Evolutionary conservation across 2,888 invertebrate species (phyloP).

Genomic region (Epirrhoe alternata): DNA sequence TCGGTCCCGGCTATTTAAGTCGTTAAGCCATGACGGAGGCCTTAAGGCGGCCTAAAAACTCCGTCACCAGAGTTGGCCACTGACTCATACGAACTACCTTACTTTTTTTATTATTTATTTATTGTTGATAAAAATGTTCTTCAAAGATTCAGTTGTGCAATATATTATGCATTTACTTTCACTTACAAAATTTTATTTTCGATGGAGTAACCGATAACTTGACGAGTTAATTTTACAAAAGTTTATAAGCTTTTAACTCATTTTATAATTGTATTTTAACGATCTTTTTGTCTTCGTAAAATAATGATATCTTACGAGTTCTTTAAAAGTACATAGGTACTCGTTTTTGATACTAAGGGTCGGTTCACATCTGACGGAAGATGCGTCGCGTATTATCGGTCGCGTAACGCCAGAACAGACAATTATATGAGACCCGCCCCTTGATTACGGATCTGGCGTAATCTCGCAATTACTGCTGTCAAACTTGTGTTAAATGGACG

Average conservation of each 20-base stretch:
- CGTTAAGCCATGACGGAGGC: too few species aligned
- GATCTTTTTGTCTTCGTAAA: neutral
- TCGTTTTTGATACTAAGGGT: neutral
- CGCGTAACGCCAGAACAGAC: too few species aligned
- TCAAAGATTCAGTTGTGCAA: slow-evolving; percentile 20
- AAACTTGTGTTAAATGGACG: too few species aligned
- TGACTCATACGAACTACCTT: too few species aligned
- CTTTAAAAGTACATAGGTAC: neutral
- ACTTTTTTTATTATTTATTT: slow-evolving; percentile 1
- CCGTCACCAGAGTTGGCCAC: too few species aligned
- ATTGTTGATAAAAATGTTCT: slow-evolving; percentile 4
- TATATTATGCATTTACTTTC: slow-evolving; percentile 21
- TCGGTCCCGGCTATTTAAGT: too few species aligned
- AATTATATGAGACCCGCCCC: too few species aligned
- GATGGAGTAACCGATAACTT: slow-evolving; percentile 3
- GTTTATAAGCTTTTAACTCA: slow-evolving; percentile 21
- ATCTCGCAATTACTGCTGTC: too few species aligned
- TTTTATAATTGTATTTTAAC: slow-evolving; percentile 7
- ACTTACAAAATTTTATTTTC: slow-evolving; percentile 17
- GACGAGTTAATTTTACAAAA: slow-evolving; percentile 23
- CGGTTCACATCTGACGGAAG: too few species aligned
- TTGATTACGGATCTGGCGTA: too few species aligned
- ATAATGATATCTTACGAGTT: neutral
- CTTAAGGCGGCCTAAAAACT: too few species aligned
- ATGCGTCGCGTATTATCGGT: too few species aligned